phyloP scores from a whole-genome alignment of 2,797 vertebrate genomes.

The Gymnodraco acuticeps region DNA sequence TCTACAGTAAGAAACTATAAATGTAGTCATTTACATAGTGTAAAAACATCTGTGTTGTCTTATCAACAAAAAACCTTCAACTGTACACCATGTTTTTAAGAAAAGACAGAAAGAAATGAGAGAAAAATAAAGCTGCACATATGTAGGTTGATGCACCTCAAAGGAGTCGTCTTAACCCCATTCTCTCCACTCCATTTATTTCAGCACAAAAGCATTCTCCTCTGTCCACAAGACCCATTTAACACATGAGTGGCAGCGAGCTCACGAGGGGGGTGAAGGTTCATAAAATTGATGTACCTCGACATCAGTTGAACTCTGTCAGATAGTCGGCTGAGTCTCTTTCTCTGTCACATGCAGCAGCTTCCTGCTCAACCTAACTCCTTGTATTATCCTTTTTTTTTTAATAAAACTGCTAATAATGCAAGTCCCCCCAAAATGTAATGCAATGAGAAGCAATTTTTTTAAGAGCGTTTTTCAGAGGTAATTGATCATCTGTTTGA shows the following conservation, averaged over 20 bases:
- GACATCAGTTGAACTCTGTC: slow-evolving; percentile 73
- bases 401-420: slow-evolving; percentile 1
- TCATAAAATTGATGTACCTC: slow-evolving; percentile 79
- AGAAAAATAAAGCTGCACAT: slow-evolving; percentile 46
- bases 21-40: slow-evolving; percentile 31
- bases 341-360: slow-evolving; percentile 30
- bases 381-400: slow-evolving; percentile 4
- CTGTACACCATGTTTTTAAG: slow-evolving; percentile 8
- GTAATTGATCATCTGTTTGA: slow-evolving; percentile 49
- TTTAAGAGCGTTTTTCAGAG: slow-evolving; percentile 30
- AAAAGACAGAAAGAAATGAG: slow-evolving; percentile 21
- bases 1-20: slow-evolving; percentile 32
- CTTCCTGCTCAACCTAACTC: slow-evolving; percentile 21
- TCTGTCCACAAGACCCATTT: slow-evolving; percentile 79
- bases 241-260: slow-evolving; percentile 78
- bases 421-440: background rate
- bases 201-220: slow-evolving; percentile 73
- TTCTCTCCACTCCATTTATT: slow-evolving; percentile 76
- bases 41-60: slow-evolving; percentile 17
- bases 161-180: slow-evolving; percentile 75
- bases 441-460: slow-evolving; percentile 17
- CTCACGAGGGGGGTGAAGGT: slow-evolving; percentile 47
- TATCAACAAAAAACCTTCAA: background rate
- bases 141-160: slow-evolving; percentile 76
- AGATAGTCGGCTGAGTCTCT: slow-evolving; percentile 49